Base-by-base conservation (phyloP, 2,888 invertebrate genomes). In the Drosophila cognata region DNA sequence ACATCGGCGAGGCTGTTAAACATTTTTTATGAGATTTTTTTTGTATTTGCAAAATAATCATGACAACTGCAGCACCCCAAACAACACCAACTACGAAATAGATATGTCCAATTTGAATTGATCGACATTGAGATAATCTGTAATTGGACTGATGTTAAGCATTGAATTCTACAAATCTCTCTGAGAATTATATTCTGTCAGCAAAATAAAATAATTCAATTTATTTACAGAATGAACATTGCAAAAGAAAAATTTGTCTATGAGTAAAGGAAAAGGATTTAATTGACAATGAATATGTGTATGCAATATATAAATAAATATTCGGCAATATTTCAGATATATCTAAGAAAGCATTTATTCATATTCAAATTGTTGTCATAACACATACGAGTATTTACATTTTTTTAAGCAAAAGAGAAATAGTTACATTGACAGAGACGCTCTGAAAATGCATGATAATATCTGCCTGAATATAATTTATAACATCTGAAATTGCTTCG, bases 31-130 rank as follows among this genome's bases (percentile, higher is more conserved):
- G 63, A 77, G 66, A 79, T 77, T 78, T 68, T 61, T 55, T 73
- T 77, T 82, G 21, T 74, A 79, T 88, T 83, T 85, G 60, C 74
- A 73, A 88, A 81, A 88, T 83, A 79, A 88, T 83, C 70, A 70
- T 61, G 68, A 65, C 66, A 73, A 72, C 80, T 78, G 35, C 63
- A 75, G 36, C 61, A 67, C 7, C 50, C 66, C 21, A 55, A 60
- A 36, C 41, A 35, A 31, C 31, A 43, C 46, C 46, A 25, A 25
- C 46, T 7, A 25, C 46, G 8, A 16, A 8, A 25, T 16, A 16
- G 11, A 11, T 5, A 21, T 43, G 28, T 3, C 55, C 41, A 48
- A 16, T 33, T 57, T 21, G n/a, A 58, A 43, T 55, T 57, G 62
- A 53, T 67, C 64, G 74, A 58, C 69, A 48, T 51, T 21, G 10